These are phyloP conservation scores for Tiliqua scincoides DNA, from an alignment of 2,113 vertebrate species.

Conservation along the genomic window DNA sequence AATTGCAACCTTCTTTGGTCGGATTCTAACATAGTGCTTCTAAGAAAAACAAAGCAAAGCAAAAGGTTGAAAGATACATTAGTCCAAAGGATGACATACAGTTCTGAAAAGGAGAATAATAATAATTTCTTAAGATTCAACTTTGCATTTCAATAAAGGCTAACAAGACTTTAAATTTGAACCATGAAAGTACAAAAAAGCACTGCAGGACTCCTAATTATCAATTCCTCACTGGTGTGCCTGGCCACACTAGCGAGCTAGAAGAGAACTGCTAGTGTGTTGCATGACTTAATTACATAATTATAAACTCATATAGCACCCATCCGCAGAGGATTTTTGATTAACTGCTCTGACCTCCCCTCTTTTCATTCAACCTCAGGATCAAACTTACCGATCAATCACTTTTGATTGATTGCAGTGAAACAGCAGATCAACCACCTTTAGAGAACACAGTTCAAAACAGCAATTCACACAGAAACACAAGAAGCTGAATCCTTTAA, in stretches of 20 bases:
- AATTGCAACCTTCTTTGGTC: not conserved
- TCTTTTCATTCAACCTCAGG: no score
- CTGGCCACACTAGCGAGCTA: not conserved
- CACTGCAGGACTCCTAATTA: not conserved
- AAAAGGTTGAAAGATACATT: not conserved
- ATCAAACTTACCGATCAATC: no score
- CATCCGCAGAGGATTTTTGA: no score
- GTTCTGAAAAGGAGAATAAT: not conserved
- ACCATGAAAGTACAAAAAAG: not conserved
- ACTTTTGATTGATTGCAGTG: no score
- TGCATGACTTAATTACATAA: not conserved
- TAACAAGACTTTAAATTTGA: not conserved
- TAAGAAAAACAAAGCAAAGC: not conserved
- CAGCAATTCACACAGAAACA: no score
- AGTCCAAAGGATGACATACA: not conserved
- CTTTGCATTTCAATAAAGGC: not conserved
- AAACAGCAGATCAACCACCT: no score
- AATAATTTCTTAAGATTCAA: not conserved
- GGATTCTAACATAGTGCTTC: not conserved
- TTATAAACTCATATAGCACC: not conserved
- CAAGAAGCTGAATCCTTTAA: no score
- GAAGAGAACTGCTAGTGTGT: not conserved
- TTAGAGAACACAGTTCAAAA: no score
- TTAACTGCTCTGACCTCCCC: no score
- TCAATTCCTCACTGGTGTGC: not conserved